Base-by-base conservation (phyloP, 1,140 invertebrate genomes). In the Drosophila mauritiana region DNA sequence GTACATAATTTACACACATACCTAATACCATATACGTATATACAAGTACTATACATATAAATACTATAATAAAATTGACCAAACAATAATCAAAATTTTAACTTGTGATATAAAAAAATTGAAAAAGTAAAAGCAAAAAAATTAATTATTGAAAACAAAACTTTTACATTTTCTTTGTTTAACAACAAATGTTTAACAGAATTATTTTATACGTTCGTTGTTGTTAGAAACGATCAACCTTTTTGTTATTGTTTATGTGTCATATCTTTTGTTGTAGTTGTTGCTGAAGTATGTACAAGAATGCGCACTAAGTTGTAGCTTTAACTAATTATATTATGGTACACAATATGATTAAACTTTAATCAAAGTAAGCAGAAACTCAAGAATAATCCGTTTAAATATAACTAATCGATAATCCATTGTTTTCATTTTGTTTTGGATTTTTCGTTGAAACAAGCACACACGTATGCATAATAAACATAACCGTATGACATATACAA, bases 51-150 rank as follows among this genome's bases (percentile, higher is more conserved):
- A 65, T 64, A 31, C 31, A 76, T 17, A 48, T 62, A 62, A 82
- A 69, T 76, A 65, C 25, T 73, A 67, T 64, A 64, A 64, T 63
- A 80, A 78, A 85, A 90, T 86, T 88, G 88, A 91, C 88, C 88
- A 91, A 91, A 85, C 83, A 91, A 91, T 91, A 91, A 91, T 91
- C 83, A 91, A 91, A 91, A 91, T 82, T 88, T 89, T 91, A 91
- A 89, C 89, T 91, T 91, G 89, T 91, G 89, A 91, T 91, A 91
- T 85, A 86, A 81, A 80, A 81, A 76, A 78, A 70, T 57, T 63
- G 40, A 73, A 67, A 67, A 68, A 77, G 62, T 65, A 46, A 74
- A 78, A 78, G 39, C 31, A 46, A 70, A 48, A 53, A 65, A 25
- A 27, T 31, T n/a, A 34, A 39, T 51, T 51, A 45, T 15, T 68